phyloP scores from a whole-genome alignment of 2,888 invertebrate species.

The Microdon myrmicae region DNA sequence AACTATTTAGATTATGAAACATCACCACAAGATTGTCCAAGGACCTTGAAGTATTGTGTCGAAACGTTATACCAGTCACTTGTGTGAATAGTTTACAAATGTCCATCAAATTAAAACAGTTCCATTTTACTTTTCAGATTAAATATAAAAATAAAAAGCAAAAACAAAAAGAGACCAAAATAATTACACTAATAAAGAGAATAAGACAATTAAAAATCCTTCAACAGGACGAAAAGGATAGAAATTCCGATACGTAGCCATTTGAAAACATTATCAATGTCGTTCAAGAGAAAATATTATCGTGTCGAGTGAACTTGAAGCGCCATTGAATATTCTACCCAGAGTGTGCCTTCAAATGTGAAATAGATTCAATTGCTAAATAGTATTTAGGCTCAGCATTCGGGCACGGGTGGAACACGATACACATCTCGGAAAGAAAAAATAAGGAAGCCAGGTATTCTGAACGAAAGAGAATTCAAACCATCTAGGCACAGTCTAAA shows the following conservation, averaged over 20 bases:
- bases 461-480: constrained; percentile 6
- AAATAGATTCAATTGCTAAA: constrained; percentile 30
- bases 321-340: constrained; percentile 1
- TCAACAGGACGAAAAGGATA: too few species aligned
- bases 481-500: too few species aligned
- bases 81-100: too few species aligned
- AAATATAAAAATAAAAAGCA: not conserved
- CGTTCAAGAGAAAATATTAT: constrained; percentile 60
- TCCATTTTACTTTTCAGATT: constrained; percentile 39
- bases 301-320: constrained; percentile 46
- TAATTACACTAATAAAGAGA: too few species aligned
- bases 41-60: too few species aligned
- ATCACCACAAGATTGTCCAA: too few species aligned
- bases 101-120: constrained; percentile 9
- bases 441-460: not conserved
- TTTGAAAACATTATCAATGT: constrained; percentile 58
- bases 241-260: too few species aligned
- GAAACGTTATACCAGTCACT: constrained; percentile 30
- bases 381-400: constrained; percentile 30
- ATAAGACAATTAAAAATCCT: too few species aligned
- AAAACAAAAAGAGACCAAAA: not conserved
- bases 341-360: constrained; percentile 26
- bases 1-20: too few species aligned
- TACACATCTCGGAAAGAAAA: constrained; percentile 7
- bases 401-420: too few species aligned